A percentile compares a stretch with the other conserved stretches of the same genome.
These are phyloP conservation scores for Kryptolebias ocellatus DNA, from an alignment of 2,797 vertebrate genomes.

Conservation along the genomic window DNA sequence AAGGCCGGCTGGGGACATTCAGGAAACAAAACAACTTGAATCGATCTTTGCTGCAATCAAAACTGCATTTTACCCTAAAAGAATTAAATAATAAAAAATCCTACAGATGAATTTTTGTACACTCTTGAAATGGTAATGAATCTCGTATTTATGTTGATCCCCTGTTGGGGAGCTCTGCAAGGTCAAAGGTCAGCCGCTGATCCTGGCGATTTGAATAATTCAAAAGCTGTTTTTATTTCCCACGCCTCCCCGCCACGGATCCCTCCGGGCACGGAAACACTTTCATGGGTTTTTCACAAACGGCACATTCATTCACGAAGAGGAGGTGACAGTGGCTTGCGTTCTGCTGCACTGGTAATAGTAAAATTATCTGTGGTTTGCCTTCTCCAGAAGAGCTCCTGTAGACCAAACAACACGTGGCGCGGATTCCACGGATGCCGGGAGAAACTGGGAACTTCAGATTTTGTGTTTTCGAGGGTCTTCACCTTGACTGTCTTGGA, in stretches of 20 bases:
- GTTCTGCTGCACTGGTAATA: background rate
- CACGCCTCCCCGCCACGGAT: background rate
- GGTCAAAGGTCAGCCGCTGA: constrained; percentile 38
- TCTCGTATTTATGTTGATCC: constrained; percentile 9
- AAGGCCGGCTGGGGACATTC: constrained; percentile 61
- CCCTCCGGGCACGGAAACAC: background rate
- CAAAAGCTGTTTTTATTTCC: background rate
- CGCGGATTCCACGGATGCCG: constrained; percentile 53
- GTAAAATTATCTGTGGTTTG: constrained; percentile 38
- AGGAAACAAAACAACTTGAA: constrained; percentile 39
- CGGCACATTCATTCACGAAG: background rate
- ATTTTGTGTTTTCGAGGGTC: constrained; percentile 1
- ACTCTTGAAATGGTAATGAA: constrained; percentile 20
- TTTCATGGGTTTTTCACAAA: background rate
- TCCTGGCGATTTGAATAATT: constrained; percentile 16
- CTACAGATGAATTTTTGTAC: constrained; percentile 16
- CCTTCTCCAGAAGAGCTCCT: constrained; percentile 23
- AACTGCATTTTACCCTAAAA: background rate
- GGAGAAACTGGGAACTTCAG: constrained; percentile 7
- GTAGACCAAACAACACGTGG: constrained; percentile 67
- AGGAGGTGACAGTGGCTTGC: background rate
- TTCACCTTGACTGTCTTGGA: constrained; percentile 31
- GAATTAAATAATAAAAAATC: background rate
- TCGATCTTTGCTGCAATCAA: constrained; percentile 30
- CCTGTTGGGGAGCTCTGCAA: constrained; percentile 1